Evolutionary conservation across 2,888 invertebrate species (phyloP).

Genomic region (Ichneumon xanthorius): DNA sequence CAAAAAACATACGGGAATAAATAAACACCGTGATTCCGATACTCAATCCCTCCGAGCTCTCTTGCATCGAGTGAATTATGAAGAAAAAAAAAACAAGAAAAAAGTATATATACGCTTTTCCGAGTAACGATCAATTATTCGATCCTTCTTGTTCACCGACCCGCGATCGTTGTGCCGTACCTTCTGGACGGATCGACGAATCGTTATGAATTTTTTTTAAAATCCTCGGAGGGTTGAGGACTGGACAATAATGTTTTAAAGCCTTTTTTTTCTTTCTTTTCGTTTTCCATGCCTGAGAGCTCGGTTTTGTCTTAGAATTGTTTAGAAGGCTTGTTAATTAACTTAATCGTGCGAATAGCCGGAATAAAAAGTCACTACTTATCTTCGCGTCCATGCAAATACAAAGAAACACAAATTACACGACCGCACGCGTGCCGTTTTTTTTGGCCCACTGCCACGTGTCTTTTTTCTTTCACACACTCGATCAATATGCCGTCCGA

Average conservation of each 20-base stretch:
- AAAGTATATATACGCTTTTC: neutral
- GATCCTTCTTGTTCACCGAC: neutral
- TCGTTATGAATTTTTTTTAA: no score
- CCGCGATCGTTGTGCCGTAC: neutral
- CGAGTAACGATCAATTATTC: constrained; percentile 3
- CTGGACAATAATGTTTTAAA: no score
- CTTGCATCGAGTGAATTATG: neutral
- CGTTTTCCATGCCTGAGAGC: no score
- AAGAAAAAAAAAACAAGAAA: neutral
- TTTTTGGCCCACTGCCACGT: neutral
- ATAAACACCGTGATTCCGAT: constrained; percentile 28
- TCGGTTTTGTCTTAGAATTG: no score
- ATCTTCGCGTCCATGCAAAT: neutral
- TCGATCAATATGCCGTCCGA: neutral
- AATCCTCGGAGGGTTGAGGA: no score
- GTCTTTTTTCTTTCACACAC: neutral
- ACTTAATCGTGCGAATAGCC: no score
- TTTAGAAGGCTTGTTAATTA: no score
- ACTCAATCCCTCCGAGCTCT: neutral
- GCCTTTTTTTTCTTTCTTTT: no score
- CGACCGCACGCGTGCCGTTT: neutral
- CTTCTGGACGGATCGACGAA: neutral
- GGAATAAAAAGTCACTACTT: no score
- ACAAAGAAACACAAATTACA: neutral
- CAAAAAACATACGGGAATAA: constrained; percentile 11